phyloP scores from a whole-genome alignment of 2,797 vertebrate species.

The Crenichthys baileyi region DNA sequence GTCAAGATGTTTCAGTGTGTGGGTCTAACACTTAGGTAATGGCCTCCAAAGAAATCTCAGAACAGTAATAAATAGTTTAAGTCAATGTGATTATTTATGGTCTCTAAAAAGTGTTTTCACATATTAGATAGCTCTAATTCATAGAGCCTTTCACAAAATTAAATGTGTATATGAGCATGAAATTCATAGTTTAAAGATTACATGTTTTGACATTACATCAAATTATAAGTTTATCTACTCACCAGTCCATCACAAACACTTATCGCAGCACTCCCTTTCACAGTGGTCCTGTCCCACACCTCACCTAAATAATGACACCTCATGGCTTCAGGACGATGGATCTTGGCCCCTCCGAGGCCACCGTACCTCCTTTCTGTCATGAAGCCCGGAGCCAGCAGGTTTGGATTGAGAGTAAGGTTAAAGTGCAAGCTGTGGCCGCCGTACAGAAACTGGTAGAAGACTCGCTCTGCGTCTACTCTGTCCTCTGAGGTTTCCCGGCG shows the following conservation, averaged over 20 bases:
- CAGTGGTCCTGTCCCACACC: slow-evolving; percentile 76
- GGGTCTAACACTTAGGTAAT: background rate
- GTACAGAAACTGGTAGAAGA: slow-evolving; percentile 87
- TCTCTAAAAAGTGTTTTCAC: background rate
- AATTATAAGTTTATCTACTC: slow-evolving; percentile 67
- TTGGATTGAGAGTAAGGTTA: slow-evolving; percentile 89
- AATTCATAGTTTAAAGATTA: background rate
- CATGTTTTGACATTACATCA: slow-evolving; percentile 4
- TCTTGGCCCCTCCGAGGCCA: slow-evolving; percentile 77
- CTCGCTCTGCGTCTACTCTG: slow-evolving; percentile 29
- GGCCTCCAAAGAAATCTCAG: background rate
- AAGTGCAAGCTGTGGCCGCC: slow-evolving; percentile 83
- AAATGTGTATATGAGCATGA: background rate
- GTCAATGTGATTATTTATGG: background rate
- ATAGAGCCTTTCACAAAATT: background rate
- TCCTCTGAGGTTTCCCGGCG: slow-evolving; percentile 79
- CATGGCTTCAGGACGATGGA: slow-evolving; percentile 58
- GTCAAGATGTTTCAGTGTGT: background rate
- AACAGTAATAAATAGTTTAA: background rate
- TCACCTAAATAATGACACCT: slow-evolving; percentile 90
- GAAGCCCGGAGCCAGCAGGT: slow-evolving; percentile 89
- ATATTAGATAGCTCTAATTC: background rate
- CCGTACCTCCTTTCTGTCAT: slow-evolving; percentile 86
- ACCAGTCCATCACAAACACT: slow-evolving; percentile 95
- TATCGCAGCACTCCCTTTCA: slow-evolving; percentile 85